Evolutionary conservation across 2,113 vertebrate species (phyloP), one percentile per base, ranked within the genome.

Genomic region (Bolborhynchus lineola): DNA sequence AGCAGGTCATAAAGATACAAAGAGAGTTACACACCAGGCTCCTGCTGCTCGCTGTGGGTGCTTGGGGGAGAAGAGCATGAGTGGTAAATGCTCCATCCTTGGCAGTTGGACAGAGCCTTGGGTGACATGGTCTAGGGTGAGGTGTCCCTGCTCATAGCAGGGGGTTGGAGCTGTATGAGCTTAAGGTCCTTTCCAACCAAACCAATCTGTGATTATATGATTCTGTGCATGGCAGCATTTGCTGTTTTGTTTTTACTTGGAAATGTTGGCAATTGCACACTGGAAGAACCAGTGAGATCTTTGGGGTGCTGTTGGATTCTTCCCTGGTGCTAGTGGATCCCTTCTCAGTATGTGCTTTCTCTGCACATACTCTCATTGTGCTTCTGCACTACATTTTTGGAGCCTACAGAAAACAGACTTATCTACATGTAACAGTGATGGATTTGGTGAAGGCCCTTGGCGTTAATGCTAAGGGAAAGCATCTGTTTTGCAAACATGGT

Each of bases 1-100:
- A 94, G 71, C 82, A 68, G 90, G 74, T 82, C 82, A 52, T 89
- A 92, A 96, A 96, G 64, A 86, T 55, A 84, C 75, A 93, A 86
- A 87, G 78, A 76, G 80, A 90, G 52, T 68, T 86, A 49, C 64
- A 83, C 55, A 89, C 23, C 64, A 83, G 60, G 50, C 75, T 95
- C 49, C 83, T 70, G 63, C 65, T 60, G 80, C 57, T 86, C 1
- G 0, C 42, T 74, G 28, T 46, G 70, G 74, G 74, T 81, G 70
- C 80, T 29, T 75, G 71, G 57, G 72, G 41, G 68, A 83, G 70
- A 85, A 78, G 41, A 74, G 49, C 41, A 60, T 16, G 59, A 85
- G 57, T 35, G 33, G 33, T 59, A 35, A 59, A 59, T 59, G 57
- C 57, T 35, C 57, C 33, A 59, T 59, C 57, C 21, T 21, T 59